Conservation (phyloP, 2,113 vertebrate genomes). For the Lasiurus borealis region DNA sequence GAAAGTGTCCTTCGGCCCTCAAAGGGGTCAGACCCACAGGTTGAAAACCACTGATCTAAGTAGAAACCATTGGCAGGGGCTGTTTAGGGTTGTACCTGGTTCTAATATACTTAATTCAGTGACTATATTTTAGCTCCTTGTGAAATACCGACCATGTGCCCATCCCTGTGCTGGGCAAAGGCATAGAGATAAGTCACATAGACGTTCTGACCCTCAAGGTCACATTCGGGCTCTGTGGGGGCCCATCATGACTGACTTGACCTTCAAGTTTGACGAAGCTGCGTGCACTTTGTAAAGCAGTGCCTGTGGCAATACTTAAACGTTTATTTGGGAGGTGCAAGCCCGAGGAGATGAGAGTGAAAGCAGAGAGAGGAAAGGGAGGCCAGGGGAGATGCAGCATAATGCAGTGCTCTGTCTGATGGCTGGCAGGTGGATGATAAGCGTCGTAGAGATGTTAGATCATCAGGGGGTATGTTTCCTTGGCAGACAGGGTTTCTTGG, state of each 20-base stretch:
- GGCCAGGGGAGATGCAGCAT: not conserved
- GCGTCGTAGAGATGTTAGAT: rapidly evolving
- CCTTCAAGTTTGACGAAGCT: not conserved
- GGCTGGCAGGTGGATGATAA: not conserved
- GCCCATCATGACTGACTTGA: no score
- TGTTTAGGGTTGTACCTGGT: not conserved
- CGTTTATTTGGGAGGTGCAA: not conserved
- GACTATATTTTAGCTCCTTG: not conserved
- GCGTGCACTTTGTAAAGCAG: not conserved
- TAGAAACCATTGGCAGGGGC: not conserved
- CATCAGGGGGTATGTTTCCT: rapidly evolving
- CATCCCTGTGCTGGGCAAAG: not conserved
- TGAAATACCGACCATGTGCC: not conserved
- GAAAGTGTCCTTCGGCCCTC: no score
- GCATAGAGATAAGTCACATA: not conserved
- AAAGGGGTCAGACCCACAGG: no score
- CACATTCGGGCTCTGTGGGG: not conserved
- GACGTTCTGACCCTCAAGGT: not conserved
- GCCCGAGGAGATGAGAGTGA: not conserved
- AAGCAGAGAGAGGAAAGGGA: not conserved
- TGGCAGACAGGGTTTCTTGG: not conserved
- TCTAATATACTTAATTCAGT: not conserved
- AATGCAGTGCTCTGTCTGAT: rapidly evolving
- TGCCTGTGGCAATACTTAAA: not conserved
- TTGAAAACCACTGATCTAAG: no score